Evolutionary conservation across 2,888 invertebrate genomes (phyloP).

Genomic region (Oscheius onirici): DNA sequence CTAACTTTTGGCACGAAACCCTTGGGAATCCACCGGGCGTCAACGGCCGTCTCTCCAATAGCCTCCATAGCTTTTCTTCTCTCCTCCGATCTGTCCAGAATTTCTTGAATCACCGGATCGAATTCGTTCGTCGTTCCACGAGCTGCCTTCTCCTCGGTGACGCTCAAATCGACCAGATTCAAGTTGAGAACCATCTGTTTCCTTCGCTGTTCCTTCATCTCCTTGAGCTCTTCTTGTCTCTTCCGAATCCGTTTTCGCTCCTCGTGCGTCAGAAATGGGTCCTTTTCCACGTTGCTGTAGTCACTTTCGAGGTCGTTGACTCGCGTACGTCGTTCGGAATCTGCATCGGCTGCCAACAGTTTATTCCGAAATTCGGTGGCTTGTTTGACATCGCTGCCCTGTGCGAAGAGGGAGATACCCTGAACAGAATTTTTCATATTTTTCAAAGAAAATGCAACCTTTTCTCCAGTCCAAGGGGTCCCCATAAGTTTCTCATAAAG

Average conservation of each 20-base stretch:
- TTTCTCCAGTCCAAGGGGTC: neutral
- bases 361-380: constrained; percentile 57
- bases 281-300: constrained; percentile 72
- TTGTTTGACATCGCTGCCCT: constrained; percentile 37
- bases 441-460: neutral
- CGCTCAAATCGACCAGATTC: constrained; percentile 49
- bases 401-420: constrained; percentile 27
- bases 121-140: constrained; percentile 5
- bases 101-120: constrained; percentile 62
- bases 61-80: constrained; percentile 44
- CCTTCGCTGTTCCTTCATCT: constrained; percentile 46
- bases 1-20: constrained; percentile 61
- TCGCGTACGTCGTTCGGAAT: constrained; percentile 51
- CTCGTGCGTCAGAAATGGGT: constrained; percentile 81
- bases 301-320: constrained; percentile 68
- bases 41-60: constrained; percentile 29
- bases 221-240: constrained; percentile 61
- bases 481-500: constrained; percentile 73
- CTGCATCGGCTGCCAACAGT: constrained; percentile 57
- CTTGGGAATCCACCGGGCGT: constrained; percentile 52
- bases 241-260: constrained; percentile 59
- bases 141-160: constrained; percentile 39
- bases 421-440: neutral
- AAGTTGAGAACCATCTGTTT: constrained; percentile 57
- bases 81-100: constrained; percentile 57